Evolutionary conservation across 2,797 vertebrate species (phyloP), one percentile per base, ranked within the genome.

Genomic region (Bradypus variegatus): DNA sequence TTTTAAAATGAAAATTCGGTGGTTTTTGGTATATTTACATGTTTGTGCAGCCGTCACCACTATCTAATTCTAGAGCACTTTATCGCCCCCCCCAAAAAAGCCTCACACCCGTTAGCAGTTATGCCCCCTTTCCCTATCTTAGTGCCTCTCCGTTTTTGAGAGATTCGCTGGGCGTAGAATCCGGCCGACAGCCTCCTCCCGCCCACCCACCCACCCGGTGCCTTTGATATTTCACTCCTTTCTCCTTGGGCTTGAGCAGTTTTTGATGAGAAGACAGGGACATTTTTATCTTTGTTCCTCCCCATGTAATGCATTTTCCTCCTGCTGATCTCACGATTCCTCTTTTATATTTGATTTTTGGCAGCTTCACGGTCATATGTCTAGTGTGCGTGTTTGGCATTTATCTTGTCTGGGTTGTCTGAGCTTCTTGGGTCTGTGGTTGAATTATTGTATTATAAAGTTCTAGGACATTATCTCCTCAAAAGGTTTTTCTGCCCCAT

Each of bases 221-320:
- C 13, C 3, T n/a, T 5, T 14, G 38, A 2, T 27, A 11, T 31
- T 50, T 73, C 67, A n/a, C 7, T 1, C 14, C 2, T 1, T 15
- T 29, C 9, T 31, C 72, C 55, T 41, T 18, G 1, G 25, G 50
- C 69, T 33, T 5, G 3, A 33, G 36, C 31, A 2, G 65, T 18
- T 13, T 31, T 33, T 0, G 6, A 7, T 31, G 25, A 23, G 41
- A 29, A 73, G 75, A 48, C 25, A 10, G 14, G 3, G 23, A 25
- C 16, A 25, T n/a, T 45, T 41, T 62, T 14, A 6, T 23, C 36
- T 89, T 65, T 29, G 48, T 29, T 58, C 36, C 58, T 75, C 27
- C 23, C 27, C 16, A 5, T 10, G 60, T 15, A 19, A 38, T 8
- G 6, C 12, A 6, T 67, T 31, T 53, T 45, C 55, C 36, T 72